Conservation (phyloP, 2,797 vertebrate genomes). For the Aselliscus stoliczkanus region DNA sequence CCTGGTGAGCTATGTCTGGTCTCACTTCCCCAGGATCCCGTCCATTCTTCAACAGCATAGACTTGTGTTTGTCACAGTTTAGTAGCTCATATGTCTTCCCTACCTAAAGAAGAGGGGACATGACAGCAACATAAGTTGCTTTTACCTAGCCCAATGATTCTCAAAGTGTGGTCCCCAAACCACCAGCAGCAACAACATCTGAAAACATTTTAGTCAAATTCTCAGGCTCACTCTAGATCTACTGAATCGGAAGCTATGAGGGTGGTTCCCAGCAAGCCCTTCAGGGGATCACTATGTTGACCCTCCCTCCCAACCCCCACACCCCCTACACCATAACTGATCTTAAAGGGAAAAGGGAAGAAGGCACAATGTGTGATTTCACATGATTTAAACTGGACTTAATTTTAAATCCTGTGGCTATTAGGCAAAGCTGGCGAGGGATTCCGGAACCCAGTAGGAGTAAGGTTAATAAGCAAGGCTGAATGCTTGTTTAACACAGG, state of each 20-base stretch:
- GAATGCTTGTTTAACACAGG: not conserved
- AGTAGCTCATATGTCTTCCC: slow-evolving; percentile 95
- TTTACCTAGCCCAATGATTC: not conserved
- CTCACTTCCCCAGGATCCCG: slow-evolving; percentile 91
- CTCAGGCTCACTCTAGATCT: not conserved
- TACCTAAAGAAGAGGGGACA: slow-evolving; percentile 80
- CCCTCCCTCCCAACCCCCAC: not conserved
- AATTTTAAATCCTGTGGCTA: not conserved
- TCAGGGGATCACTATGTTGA: not conserved
- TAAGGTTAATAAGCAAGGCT: not conserved
- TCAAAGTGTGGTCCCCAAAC: not conserved
- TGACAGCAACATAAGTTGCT: not conserved
- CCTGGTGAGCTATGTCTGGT: slow-evolving; percentile 97
- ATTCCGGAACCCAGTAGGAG: not conserved
- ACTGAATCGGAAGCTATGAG: not conserved
- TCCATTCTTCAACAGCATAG: slow-evolving; percentile 90
- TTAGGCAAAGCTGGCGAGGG: not conserved
- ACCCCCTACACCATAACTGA: not conserved
- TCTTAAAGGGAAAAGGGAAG: not conserved
- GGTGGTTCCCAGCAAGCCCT: not conserved
- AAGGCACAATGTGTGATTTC: not conserved
- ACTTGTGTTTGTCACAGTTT: slow-evolving; percentile 97
- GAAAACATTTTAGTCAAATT: not conserved
- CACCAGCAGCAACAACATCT: not conserved
- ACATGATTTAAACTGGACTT: not conserved